Percentiles rank a stretch among this genome's conserved stretches.
Conservation (phyloP, 2,113 vertebrate species). For the Rhinopomastus cyanomelas region DNA sequence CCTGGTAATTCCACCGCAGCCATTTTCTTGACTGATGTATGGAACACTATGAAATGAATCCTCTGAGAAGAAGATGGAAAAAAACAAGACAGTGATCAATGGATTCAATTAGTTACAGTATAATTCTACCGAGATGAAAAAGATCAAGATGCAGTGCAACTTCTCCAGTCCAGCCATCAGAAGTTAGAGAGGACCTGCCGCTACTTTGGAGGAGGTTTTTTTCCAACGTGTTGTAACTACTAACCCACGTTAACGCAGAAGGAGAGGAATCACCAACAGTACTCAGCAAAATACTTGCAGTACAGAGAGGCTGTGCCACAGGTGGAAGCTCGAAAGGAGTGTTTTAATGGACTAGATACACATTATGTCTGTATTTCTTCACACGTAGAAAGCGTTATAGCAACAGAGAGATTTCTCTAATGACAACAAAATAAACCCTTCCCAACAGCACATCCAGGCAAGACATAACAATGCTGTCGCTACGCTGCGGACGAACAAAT, state of each 20-base stretch:
- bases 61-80: slow-evolving; percentile 75
- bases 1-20: slow-evolving; percentile 70
- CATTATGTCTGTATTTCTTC: slow-evolving; percentile 69
- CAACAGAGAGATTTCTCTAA: slow-evolving; percentile 71
- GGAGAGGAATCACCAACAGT: slow-evolving; percentile 25
- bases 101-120: slow-evolving; percentile 80
- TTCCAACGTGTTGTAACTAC: slow-evolving; percentile 7
- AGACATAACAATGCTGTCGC: slow-evolving; percentile 66
- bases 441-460: slow-evolving; percentile 60
- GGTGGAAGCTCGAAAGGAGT: slow-evolving; percentile 58
- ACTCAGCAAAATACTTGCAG: slow-evolving; percentile 39
- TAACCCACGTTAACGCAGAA: neutral
- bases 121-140: slow-evolving; percentile 73
- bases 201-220: neutral
- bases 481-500: slow-evolving; percentile 1
- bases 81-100: slow-evolving; percentile 80
- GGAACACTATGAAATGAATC: slow-evolving; percentile 75
- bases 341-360: slow-evolving; percentile 61
- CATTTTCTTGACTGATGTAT: slow-evolving; percentile 76
- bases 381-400: slow-evolving; percentile 68
- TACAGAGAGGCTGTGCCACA: slow-evolving; percentile 45
- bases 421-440: slow-evolving; percentile 72
- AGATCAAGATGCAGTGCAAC: slow-evolving; percentile 65
- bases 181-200: neutral
- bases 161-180: slow-evolving; percentile 39